Base-by-base conservation (phyloP, 1,140 invertebrate species). In the Trachymyrmex septentrionalis region DNA sequence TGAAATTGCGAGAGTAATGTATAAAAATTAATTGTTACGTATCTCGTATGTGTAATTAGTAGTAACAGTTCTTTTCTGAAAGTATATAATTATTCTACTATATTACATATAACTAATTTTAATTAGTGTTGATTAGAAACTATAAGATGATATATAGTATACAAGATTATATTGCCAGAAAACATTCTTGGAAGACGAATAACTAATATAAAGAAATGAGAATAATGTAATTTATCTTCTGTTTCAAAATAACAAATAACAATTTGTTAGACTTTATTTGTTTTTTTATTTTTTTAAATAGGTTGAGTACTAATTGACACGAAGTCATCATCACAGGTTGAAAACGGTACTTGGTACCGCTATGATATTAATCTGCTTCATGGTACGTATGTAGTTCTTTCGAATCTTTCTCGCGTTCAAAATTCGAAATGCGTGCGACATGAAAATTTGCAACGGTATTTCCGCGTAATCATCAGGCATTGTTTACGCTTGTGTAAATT, bases 401-500 rank as follows among this genome's bases (percentile, higher is more conserved):
- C 38, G 6, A 67, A 67, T 34, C 27, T 69, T 53, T 69, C n/a
- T 53, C n/a, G n/a, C 48, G 7, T 27, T 0, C 16, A 9, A 77
- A 27, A 63, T 80, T 66, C 50, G 38, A 50, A 85, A 69, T 64
- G n/a, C 9, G 48, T 24, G 16, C 5, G 14, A 72, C 24, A n/a
- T 6, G n/a, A 73, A 27, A 55, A 53, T 81, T 61, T 53, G 55
- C 38, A 53, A 69, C 77, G 63, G 50, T 44, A 50, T n/a, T n/a
- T 55, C 3, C 16, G 2, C 57, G 48, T 55, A 30, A 38, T 50
- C 38, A 27, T 81, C n/a, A 57, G 21, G 67, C 84, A 81, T 88
- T 86, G 69, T 89, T 89, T 86, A 89, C 75, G 61, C 67, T 57
- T 48, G 57, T 59, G 67, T 89, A 78, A 88, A 81, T 86, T 89